Evolutionary conservation across 2,888 invertebrate genomes (phyloP), one percentile per base, ranked within the genome.

Genomic region (Asteroscopus sphinx): DNA sequence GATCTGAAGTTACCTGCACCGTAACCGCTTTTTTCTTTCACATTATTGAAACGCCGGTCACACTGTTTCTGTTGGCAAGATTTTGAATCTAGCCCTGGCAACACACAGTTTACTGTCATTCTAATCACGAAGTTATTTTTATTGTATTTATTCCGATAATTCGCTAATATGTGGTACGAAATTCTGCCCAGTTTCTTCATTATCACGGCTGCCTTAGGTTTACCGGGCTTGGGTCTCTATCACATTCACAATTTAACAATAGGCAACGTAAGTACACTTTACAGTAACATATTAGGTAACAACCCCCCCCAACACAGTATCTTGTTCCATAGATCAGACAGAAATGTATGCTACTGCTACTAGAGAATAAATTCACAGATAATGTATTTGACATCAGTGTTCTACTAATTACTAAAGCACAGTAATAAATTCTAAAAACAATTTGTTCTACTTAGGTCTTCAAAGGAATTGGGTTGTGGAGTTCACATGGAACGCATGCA

Each of bases 121-220:
- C 72, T 52, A 36, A 60, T 53, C 65, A 56, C 63, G 13, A 73
- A 74, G 63, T 69, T 68, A 66, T 66, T 81, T 69, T 52, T 58
- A 49, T 56, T 59, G 60, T 68, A 64, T 53, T 68, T 76, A 69
- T 46, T 60, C 17, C 51, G 67, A 62, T 69, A 72, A 46, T 63
- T 77, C 16, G 55, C 1, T 39, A 90, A 77, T 83, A 96, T 96
- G 96, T 96, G 96, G 96, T 96, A 96, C 87, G 96, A 96, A 95
- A 95, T 96, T 84, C 78, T 96, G 76, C 96, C 96, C 11, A 94
- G 95, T 76, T 95, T 95, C 65, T 92, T 90, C 64, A 95, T 96
- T 64, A 95, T 96, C 48, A 89, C 95, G 39, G 95, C 92, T 33
- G 95, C 92, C 1, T 51, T 96, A 68, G 95, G 95, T 12, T 73